phyloP scores from a whole-genome alignment of 1,140 invertebrate species.

The Idris sp. region DNA sequence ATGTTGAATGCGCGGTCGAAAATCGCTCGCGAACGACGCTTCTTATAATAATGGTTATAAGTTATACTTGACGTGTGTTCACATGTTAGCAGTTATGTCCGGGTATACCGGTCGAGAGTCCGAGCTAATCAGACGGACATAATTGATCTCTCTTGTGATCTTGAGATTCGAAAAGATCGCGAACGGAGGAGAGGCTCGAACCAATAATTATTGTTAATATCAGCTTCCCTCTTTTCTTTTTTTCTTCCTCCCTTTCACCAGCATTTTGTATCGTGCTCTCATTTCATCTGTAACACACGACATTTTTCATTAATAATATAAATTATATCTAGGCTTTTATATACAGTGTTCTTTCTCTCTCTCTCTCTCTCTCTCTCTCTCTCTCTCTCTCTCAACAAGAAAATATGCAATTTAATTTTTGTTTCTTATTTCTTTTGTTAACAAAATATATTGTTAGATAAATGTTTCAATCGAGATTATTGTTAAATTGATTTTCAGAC shows the following conservation, averaged over 20 bases:
- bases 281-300: conserved; percentile 24
- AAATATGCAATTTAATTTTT: too few species aligned
- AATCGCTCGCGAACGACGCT: conserved; percentile 54
- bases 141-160: conserved; percentile 79
- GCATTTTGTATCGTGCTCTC: conserved; percentile 37
- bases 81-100: conserved; percentile 48
- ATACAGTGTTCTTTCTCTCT: too few species aligned
- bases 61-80: conserved; percentile 55
- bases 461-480: too few species aligned
- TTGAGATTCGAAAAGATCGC: conserved; percentile 77
- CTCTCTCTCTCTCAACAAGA: too few species aligned
- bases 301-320: conserved; percentile 27
- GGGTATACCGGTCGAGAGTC: conserved; percentile 62
- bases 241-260: conserved; percentile 28
- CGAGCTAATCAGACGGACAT: conserved; percentile 77
- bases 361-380: too few species aligned
- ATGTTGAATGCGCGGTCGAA: conserved; percentile 30
- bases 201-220: conserved; percentile 79
- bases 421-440: too few species aligned
- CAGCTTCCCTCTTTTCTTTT: conserved; percentile 58
- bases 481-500: too few species aligned
- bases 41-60: conserved; percentile 57
- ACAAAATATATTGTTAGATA: too few species aligned
- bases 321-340: too few species aligned
- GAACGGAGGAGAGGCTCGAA: conserved; percentile 75